phyloP scores from a whole-genome alignment of 2,888 invertebrate species.

The Conus canariensis region DNA sequence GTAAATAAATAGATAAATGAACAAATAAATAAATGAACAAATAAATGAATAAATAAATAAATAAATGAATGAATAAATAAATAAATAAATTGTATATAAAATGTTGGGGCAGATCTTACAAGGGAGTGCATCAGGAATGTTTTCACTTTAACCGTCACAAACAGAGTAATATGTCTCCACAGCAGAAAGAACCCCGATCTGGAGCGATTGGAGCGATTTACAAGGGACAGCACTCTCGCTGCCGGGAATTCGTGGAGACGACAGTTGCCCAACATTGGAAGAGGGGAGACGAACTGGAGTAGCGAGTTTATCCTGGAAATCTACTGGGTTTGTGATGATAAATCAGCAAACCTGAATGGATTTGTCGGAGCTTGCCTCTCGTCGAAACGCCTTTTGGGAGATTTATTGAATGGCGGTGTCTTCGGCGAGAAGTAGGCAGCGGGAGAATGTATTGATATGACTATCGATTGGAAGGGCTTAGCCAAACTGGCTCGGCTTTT shows the following conservation, averaged over 20 bases:
- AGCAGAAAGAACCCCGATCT: too few species aligned
- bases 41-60: too few species aligned
- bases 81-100: too few species aligned
- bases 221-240: background rate
- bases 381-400: background rate
- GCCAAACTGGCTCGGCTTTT: background rate
- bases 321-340: background rate
- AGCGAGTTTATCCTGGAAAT: background rate
- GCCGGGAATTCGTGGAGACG: background rate
- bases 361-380: background rate
- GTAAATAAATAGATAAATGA: too few species aligned
- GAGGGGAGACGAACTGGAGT: background rate
- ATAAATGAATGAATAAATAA: too few species aligned
- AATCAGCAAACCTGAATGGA: conserved; percentile 18
- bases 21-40: too few species aligned
- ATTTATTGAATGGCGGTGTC: background rate
- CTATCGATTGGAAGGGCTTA: background rate
- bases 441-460: background rate
- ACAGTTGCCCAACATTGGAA: background rate
- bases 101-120: too few species aligned
- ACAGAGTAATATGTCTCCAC: too few species aligned
- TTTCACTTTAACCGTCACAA: too few species aligned
- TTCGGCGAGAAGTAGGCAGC: background rate
- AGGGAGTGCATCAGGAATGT: too few species aligned
- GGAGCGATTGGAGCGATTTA: background rate